Base-by-base conservation (phyloP, 1,140 invertebrate genomes). In the Papilio aristodemus region DNA sequence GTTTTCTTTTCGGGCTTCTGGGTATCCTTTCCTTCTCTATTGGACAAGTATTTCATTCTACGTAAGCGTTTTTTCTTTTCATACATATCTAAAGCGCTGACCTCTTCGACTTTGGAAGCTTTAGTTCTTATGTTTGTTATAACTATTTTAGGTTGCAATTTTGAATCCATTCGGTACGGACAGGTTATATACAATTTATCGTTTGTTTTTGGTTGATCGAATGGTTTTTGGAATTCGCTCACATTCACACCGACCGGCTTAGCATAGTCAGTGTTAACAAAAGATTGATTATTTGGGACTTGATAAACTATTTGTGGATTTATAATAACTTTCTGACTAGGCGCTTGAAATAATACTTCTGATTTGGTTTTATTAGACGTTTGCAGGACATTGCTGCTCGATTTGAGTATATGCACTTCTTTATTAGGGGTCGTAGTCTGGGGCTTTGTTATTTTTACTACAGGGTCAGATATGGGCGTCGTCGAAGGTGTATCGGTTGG, bases 241-340 rank as follows among this genome's bases (percentile, higher is more conserved):
- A 75, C 81, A 58, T 75, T 81, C 54, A 76, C 74, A 32, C 54
- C 59, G 3, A 81, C 62, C 9, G 81, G 68, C 74, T 84, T 85
- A 2, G 76, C 46, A 72, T 75, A 78, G 27, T 86, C 80, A 58
- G 69, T 75, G 58, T 82, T 84, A 54, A 77, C 54, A 39, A 76
- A 77, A 43, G 76, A 68, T 74, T 80, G 76, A 36, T 75, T 84
- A 2, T 77, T 38, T 77, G 89, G 89, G 11, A 92, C 83, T 82
- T 91, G 83, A 75, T 91, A 91, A 5, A 90, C 75, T 64, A 91
- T 86, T 76, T 91, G 85, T 10, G 86, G 81, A 73, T 86, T 91
- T 66, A 87, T 78, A 43, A 89, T 81, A 5, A 86, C 76, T 69
- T 86, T 87, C 74, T 86, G 82, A 59, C 77, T 84, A 43, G 77